phyloP scores from a whole-genome alignment of 2,113 vertebrate genomes.

The Oreochromis aureus region DNA sequence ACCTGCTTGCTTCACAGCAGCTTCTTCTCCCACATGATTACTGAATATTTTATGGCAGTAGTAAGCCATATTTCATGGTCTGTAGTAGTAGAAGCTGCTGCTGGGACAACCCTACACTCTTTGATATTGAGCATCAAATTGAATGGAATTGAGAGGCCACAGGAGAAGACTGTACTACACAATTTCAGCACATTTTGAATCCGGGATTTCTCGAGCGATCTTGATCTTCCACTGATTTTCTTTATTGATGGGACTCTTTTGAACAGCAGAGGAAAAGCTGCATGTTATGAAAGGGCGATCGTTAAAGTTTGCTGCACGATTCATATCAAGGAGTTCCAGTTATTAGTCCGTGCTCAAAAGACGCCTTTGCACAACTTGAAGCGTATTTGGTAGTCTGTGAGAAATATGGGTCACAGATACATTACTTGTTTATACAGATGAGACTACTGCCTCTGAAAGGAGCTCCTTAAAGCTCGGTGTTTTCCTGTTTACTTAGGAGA shows the following conservation, averaged over 20 bases:
- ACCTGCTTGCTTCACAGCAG: slow-evolving; percentile 27
- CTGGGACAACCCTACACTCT: neutral
- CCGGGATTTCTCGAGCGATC: neutral
- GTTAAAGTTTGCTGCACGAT: neutral
- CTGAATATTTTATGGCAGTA: slow-evolving; percentile 47
- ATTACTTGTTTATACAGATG: neutral
- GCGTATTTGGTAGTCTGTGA: neutral
- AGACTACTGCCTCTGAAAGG: neutral
- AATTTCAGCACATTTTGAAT: neutral
- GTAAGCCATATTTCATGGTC: slow-evolving; percentile 38
- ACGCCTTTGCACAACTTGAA: neutral
- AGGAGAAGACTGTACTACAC: neutral
- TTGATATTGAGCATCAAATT: slow-evolving; percentile 13
- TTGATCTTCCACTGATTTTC: neutral
- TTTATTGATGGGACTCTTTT: slow-evolving; percentile 27
- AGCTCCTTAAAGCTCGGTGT: neutral
- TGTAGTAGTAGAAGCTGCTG: neutral
- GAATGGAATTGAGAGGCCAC: neutral
- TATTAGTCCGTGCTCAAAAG: neutral
- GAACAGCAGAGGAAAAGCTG: neutral
- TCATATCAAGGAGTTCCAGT: neutral
- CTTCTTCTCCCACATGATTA: slow-evolving; percentile 13
- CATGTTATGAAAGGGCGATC: neutral
- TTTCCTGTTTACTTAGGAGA: neutral
- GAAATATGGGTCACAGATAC: neutral